Base-by-base conservation (phyloP, 2,888 invertebrate species). In the Saturnia pavonia region DNA sequence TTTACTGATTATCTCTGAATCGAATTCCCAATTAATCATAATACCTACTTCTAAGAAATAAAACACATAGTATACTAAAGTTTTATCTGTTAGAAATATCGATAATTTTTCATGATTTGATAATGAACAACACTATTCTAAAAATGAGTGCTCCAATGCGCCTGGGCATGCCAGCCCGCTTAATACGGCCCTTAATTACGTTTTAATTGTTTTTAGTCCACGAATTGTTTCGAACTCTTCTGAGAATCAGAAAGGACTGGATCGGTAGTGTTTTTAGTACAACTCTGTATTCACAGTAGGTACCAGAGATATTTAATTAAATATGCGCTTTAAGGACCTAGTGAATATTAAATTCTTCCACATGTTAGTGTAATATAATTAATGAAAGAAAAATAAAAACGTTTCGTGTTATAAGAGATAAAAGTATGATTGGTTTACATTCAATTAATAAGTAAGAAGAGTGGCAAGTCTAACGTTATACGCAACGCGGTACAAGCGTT, bases 111-210 rank as follows among this genome's bases (percentile, higher is more conserved):
- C 66, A 73, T 60, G 72, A 68, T 75, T 77, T 73, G 89, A 82
- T 79, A 40, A 34, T 11, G 40, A 40, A 65, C 65, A 65, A 65
- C 90, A 77, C 88, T 89, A 86, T 68, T 73, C 74, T 80, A 82
- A 83, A 91, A 90, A 87, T 83, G 86, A 86, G 85, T 81, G 82
- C 82, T 73, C 84, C 85, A 85, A 76, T 77, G 80, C 88, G 87
- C 89, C 75, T 76, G 80, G 88, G 87, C 90, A 90, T 88, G 86
- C 91, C 90, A 79, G 77, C 84, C 82, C 83, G 85, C 87, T 91
- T 91, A 91, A 92, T 92, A 89, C 88, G 89, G 88, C 77, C 84
- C 85, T 89, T 92, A 92, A 93, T 93, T 92, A 91, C 91, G 87
- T 85, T 91, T 91, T 92, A 93, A 92, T 93, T 91, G 90, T 91